Evolutionary conservation across 2,113 vertebrate genomes (phyloP).

Genomic region (Onychostruthus taczanowskii): DNA sequence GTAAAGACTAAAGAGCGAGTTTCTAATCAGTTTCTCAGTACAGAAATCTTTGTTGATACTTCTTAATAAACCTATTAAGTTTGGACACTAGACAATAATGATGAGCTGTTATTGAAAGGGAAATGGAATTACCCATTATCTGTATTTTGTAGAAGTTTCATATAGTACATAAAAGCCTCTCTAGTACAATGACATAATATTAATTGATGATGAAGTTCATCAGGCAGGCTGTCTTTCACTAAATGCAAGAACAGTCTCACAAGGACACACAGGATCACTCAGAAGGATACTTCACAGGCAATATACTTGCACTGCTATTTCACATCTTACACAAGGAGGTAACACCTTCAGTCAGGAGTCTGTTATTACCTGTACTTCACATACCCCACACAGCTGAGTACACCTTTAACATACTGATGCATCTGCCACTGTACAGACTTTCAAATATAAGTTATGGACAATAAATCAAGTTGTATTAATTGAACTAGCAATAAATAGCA

Average conservation of each 20-base stretch:
- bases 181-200: background rate
- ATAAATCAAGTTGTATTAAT: background rate
- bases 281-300: background rate
- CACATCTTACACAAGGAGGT: background rate
- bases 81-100: background rate
- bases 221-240: background rate
- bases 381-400: background rate
- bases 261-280: background rate
- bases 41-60: background rate
- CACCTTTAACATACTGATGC: background rate
- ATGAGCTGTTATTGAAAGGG: background rate
- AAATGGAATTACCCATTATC: background rate
- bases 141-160: background rate
- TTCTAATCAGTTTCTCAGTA: background rate
- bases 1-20: background rate
- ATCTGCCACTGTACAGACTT: background rate
- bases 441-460: background rate
- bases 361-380: background rate
- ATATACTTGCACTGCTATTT: background rate
- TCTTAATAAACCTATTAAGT: background rate
- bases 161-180: background rate
- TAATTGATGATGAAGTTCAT: background rate
- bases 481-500: background rate
- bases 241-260: background rate
- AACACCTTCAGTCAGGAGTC: background rate